Conservation (phyloP, 92 coral and sea anemone species). For the Zoanthus solanderi region DNA sequence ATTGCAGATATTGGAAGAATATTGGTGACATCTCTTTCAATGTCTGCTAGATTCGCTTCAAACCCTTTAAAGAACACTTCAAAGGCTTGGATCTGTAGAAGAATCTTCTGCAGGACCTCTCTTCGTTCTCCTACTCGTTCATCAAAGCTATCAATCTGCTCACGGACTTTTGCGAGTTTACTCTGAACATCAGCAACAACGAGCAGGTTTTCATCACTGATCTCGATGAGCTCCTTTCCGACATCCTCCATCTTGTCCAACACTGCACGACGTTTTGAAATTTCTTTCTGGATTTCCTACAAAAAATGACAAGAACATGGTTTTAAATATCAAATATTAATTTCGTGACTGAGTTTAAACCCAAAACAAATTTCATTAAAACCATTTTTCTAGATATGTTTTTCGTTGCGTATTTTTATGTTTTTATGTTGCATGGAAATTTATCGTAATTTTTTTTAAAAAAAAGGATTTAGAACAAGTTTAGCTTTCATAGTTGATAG, state of each 20-base stretch:
- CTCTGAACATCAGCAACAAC: slow-evolving; percentile 90
- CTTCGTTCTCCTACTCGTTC: slow-evolving; percentile 81
- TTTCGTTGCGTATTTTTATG: no score
- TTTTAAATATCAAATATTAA: no score
- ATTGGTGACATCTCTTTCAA: slow-evolving; percentile 74
- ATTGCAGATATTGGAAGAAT: slow-evolving; percentile 83
- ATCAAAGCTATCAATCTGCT: slow-evolving; percentile 78
- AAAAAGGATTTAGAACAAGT: no score
- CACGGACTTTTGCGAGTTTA: slow-evolving; percentile 83
- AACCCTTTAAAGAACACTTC: slow-evolving; percentile 74
- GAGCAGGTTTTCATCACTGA: slow-evolving; percentile 75
- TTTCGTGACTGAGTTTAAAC: not conserved
- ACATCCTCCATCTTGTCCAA: slow-evolving; percentile 79
- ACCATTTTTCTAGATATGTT: no score
- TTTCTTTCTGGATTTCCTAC: slow-evolving; percentile 82
- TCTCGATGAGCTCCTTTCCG: slow-evolving; percentile 77
- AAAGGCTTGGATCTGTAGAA: slow-evolving; percentile 81
- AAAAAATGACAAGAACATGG: not conserved
- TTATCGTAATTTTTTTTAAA: no score
- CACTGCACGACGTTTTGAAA: slow-evolving; percentile 70
- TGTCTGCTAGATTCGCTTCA: slow-evolving; percentile 56
- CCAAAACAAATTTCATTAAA: not conserved
- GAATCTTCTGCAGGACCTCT: slow-evolving; percentile 74
- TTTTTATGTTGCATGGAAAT: no score
- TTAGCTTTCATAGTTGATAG: no score